These are phyloP conservation scores for Littorina saxatilis DNA, from an alignment of 1,140 invertebrate species.

Conservation along the genomic window DNA sequence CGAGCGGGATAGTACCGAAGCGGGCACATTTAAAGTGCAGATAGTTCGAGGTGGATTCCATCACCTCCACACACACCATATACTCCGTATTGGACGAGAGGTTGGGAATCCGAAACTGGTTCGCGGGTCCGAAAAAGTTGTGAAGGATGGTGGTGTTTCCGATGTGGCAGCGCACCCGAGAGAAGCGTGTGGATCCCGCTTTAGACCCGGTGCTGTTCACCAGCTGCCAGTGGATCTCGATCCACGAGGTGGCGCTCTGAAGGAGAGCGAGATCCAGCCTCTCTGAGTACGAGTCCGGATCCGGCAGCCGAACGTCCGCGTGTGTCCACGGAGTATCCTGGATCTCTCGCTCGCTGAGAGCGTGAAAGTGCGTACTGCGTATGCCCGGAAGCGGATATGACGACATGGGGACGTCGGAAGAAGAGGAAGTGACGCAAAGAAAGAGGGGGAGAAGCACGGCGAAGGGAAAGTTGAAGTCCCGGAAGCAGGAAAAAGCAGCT, in stretches of 20 bases:
- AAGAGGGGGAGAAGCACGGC: not conserved
- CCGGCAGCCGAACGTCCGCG: not conserved
- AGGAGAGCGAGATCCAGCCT: not conserved
- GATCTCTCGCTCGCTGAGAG: not conserved
- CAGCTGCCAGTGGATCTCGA: constrained; percentile 18
- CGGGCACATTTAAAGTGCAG: constrained; percentile 21
- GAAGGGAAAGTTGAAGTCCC: not conserved
- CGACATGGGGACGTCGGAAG: not conserved
- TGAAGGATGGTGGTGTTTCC: not conserved
- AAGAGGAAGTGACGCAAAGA: not conserved
- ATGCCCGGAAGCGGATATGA: not conserved
- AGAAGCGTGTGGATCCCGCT: not conserved
- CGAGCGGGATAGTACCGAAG: constrained; percentile 35
- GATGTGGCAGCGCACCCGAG: not conserved
- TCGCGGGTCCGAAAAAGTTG: not conserved
- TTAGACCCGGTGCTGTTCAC: not conserved
- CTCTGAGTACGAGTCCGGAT: not conserved
- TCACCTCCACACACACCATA: constrained; percentile 25
- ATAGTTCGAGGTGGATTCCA: not conserved
- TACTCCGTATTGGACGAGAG: constrained; percentile 22
- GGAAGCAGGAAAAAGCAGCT: no score
- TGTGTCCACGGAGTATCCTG: not conserved
- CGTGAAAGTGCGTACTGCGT: not conserved
- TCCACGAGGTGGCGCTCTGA: constrained; percentile 8
- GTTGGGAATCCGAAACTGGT: constrained; percentile 19